Conservation (phyloP, 37 sponge, comb jelly and placozoan genomes). For the Halichondria panicea region DNA sequence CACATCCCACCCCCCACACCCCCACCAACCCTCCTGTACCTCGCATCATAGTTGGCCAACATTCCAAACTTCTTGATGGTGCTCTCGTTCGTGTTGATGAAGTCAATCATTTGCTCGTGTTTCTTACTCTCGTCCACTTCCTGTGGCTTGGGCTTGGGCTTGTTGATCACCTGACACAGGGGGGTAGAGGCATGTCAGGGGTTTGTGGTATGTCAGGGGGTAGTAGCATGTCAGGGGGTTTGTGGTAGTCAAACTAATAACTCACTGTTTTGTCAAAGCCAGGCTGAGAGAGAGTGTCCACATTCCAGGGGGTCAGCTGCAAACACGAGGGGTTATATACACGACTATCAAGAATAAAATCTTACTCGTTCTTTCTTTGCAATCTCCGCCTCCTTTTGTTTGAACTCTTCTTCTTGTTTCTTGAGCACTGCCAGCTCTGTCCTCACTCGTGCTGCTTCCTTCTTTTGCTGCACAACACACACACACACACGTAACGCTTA, state of each 20-base stretch:
- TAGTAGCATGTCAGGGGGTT: neutral
- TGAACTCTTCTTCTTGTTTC: conserved; percentile 57
- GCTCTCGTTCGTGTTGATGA: conserved; percentile 70
- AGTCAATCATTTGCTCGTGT: conserved; percentile 40
- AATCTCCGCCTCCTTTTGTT: conserved; percentile 70
- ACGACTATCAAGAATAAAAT: neutral
- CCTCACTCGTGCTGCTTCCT: conserved; percentile 20
- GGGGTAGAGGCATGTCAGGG: neutral
- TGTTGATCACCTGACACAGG: conserved; percentile 39
- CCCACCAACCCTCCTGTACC: conserved; percentile 37
- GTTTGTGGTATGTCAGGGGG: neutral
- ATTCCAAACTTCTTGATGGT: conserved; percentile 84
- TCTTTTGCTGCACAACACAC: no score
- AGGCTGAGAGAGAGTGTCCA: conserved; percentile 84
- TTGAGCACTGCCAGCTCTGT: conserved; percentile 42
- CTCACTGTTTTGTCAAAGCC: conserved; percentile 84
- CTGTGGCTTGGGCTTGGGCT: neutral
- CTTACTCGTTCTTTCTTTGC: conserved; percentile 73
- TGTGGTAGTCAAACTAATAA: neutral
- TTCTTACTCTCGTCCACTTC: conserved; percentile 54
- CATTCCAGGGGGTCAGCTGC: conserved; percentile 86
- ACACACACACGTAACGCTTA: conserved; percentile 7
- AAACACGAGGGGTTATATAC: neutral
- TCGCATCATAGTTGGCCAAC: conserved; percentile 71
- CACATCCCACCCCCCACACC: neutral